These are phyloP conservation scores for Urophycis tenuis DNA, from an alignment of 2,797 vertebrate species.

Conservation along the genomic window DNA sequence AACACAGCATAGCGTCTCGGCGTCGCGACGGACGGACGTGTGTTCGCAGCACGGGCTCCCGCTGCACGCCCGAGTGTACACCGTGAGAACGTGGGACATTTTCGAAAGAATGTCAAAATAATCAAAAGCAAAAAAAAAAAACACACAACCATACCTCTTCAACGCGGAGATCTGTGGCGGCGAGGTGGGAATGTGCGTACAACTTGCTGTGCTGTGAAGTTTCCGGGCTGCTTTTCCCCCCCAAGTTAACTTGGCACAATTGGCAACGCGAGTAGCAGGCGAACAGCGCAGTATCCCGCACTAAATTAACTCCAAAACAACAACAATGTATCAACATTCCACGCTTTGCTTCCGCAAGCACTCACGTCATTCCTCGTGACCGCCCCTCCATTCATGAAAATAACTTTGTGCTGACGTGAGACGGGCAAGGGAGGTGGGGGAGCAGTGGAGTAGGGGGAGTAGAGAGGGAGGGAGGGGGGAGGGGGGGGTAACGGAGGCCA, in stretches of 20 bases:
- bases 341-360: constrained; percentile 78
- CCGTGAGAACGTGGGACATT: constrained; percentile 48
- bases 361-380: constrained; percentile 79
- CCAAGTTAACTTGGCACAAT: constrained; percentile 33
- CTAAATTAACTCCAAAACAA: constrained; percentile 77
- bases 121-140: constrained; percentile 16
- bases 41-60: constrained; percentile 4
- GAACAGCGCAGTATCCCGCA: constrained; percentile 53
- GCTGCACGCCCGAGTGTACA: constrained; percentile 19
- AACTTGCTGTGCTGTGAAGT: background rate
- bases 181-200: too few species aligned
- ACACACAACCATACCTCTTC: constrained; percentile 64
- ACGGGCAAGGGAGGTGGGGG: constrained; percentile 49
- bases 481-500: constrained; percentile 37
- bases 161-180: constrained; percentile 47
- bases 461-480: background rate
- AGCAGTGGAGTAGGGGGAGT: background rate
- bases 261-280: constrained; percentile 44
- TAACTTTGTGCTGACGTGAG: constrained; percentile 81
- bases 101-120: constrained; percentile 57
- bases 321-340: constrained; percentile 82
- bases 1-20: background rate
- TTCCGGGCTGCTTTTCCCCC: constrained; percentile 31
- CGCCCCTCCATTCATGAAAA: constrained; percentile 87
- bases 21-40: background rate